These are phyloP conservation scores for Pemphredon lugubris DNA, from an alignment of 2,888 invertebrate species.

Conservation along the genomic window DNA sequence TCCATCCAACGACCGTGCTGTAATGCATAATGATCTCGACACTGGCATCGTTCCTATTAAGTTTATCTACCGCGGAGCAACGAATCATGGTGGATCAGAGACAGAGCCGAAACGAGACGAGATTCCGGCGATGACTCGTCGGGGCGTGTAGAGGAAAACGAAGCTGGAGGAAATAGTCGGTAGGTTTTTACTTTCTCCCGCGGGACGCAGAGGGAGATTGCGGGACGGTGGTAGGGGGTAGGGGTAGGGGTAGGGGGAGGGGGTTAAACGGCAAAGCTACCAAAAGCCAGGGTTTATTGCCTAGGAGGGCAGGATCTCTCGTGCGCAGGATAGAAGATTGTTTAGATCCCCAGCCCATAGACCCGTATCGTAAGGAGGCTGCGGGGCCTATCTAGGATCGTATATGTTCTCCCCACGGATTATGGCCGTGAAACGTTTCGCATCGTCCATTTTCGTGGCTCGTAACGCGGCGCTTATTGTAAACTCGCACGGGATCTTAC, in stretches of 20 bases:
- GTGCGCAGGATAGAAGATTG: slow-evolving; percentile 62
- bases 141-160: slow-evolving; percentile 47
- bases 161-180: slow-evolving; percentile 58
- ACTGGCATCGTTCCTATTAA: no score
- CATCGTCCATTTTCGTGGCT: slow-evolving; percentile 67
- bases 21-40: no score
- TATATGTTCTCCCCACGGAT: slow-evolving; percentile 62
- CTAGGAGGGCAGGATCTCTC: slow-evolving; percentile 57
- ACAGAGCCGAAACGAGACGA: slow-evolving; percentile 43
- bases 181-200: slow-evolving; percentile 57
- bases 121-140: slow-evolving; percentile 44
- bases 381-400: slow-evolving; percentile 69
- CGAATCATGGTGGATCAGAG: no score
- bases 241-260: no score
- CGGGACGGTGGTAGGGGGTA: no score
- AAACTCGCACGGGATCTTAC: slow-evolving; percentile 59
- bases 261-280: slow-evolving; percentile 62
- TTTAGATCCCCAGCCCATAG: slow-evolving; percentile 70
- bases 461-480: slow-evolving; percentile 67
- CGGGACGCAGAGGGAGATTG: slow-evolving; percentile 44
- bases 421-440: slow-evolving; percentile 64
- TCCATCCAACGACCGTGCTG: no score
- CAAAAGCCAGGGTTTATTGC: slow-evolving; percentile 67
- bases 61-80: no score
- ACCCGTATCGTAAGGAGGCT: slow-evolving; percentile 65